These are phyloP conservation scores for Metalampra italica DNA, from an alignment of 2,888 invertebrate species.

Conservation along the genomic window DNA sequence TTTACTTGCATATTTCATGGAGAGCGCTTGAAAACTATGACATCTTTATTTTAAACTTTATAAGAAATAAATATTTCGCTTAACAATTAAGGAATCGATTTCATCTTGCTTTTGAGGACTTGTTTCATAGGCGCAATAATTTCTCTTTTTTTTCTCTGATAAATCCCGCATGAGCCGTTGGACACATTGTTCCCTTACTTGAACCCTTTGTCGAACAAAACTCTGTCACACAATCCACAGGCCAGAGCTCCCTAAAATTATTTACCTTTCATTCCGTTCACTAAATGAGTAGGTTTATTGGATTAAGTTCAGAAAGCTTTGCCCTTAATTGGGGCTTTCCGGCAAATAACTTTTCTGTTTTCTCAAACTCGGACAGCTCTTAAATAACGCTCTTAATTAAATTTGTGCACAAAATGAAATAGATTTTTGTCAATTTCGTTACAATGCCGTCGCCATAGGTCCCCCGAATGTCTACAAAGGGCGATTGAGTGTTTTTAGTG, in stretches of 20 bases:
- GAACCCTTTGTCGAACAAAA: constrained; percentile 42
- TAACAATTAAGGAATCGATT: too few species aligned
- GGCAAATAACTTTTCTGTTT: constrained; percentile 75
- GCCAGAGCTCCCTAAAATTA: constrained; percentile 58
- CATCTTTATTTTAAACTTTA: too few species aligned
- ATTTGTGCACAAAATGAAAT: constrained; percentile 54
- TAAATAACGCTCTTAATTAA: constrained; percentile 71
- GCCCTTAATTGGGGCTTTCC: constrained; percentile 76
- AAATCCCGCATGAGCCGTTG: too few species aligned
- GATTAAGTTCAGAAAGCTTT: constrained; percentile 76
- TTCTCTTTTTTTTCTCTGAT: too few species aligned
- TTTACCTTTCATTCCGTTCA: constrained; percentile 73
- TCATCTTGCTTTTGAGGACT: too few species aligned
- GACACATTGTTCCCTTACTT: too few species aligned
- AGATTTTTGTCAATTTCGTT: constrained; percentile 40
- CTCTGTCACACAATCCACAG: constrained; percentile 42
- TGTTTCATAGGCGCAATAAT: too few species aligned
- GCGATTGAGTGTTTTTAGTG: constrained; percentile 18
- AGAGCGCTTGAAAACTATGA: too few species aligned
- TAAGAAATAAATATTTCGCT: too few species aligned
- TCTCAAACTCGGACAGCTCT: constrained; percentile 71
- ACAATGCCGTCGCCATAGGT: neutral
- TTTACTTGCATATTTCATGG: too few species aligned
- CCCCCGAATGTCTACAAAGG: too few species aligned
- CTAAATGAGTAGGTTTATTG: constrained; percentile 77